Base-by-base conservation (phyloP, 2,113 vertebrate species). In the Osmerus mordax region DNA sequence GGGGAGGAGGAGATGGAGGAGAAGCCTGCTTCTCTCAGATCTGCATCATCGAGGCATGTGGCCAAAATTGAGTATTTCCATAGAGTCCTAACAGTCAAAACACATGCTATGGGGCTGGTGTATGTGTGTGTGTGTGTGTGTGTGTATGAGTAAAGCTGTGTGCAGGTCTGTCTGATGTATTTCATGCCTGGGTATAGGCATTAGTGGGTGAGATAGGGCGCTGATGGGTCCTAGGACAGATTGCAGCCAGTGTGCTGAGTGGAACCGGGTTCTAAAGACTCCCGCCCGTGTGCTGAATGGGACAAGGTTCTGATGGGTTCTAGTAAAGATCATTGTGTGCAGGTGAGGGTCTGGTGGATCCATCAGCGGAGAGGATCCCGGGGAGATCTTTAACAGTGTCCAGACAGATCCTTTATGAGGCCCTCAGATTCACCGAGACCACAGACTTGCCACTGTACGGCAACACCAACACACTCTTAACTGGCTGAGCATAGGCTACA, bases 81-180 rank as follows among this genome's bases (percentile, higher is more conserved):
- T 82, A 81, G 80, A 75, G 72, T 72, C 36, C 32, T 84, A 82
- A 90, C 88, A 88, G 89, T 81, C 80, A 90, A 90, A 91, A 89
- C 89, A 91, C 83, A 81, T 89, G 87, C 74, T 77, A 77, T 84
- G 82, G 80, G 78, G 41, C 41, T 6, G 41, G 41, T 79, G 62
- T 71, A 21, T 21, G 21, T 21, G 21, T 21, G 21, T 21, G 1
- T 21, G 23, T n/a, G 41, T 19, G 32, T 74, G 67, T 61, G 52
- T 15, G 41, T 79, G 65, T 62, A 64, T 41, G 32, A 78, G 58
- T 63, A 21, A 21, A 23, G 55, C 32, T n/a, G 73, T 69, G 59
- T 69, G 54, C 28, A 59, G 25, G 41, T 32, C 52, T 58, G 62
- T 65, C 51, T 21, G 47, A 6, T 70, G 80, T 77, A 53, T 83